Evolutionary conservation across 1,140 invertebrate species (phyloP).

Genomic region (Zaprionus kolodkinae): DNA sequence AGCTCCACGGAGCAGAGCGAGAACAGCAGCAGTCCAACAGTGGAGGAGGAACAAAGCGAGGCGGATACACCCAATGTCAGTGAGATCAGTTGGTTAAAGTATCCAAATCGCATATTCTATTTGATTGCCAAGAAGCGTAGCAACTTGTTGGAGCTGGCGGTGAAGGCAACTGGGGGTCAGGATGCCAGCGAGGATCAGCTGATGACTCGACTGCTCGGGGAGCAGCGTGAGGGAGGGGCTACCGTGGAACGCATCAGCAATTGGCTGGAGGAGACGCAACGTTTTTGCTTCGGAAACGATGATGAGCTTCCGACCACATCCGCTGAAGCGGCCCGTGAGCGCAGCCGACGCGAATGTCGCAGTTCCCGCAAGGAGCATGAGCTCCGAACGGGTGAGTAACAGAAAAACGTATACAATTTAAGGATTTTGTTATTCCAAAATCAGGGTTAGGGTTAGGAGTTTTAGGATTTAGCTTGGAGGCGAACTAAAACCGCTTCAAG

Average conservation of each 20-base stretch:
- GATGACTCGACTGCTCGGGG: constrained; percentile 52
- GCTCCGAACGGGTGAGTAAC: constrained; percentile 39
- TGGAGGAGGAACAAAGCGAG: constrained; percentile 43
- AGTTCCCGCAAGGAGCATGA: constrained; percentile 45
- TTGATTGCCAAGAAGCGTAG: constrained; percentile 81
- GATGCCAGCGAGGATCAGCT: constrained; percentile 59
- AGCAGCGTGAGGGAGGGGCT: constrained; percentile 58
- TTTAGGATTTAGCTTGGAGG: no score
- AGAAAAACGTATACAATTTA: background rate
- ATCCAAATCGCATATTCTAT: constrained; percentile 81
- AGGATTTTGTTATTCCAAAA: background rate
- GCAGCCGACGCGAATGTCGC: constrained; percentile 22
- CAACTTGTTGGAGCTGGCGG: constrained; percentile 73
- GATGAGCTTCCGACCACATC: constrained; percentile 71
- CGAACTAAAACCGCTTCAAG: background rate
- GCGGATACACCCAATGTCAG: constrained; percentile 67
- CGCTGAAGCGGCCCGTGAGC: constrained; percentile 62
- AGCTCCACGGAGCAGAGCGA: constrained; percentile 23
- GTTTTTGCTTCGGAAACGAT: constrained; percentile 55
- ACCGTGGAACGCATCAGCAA: constrained; percentile 59
- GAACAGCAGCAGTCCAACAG: constrained; percentile 20
- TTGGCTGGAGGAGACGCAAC: constrained; percentile 71
- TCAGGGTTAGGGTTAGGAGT: no score
- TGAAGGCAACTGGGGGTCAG: constrained; percentile 64
- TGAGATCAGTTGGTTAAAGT: constrained; percentile 66